These are phyloP conservation scores for Salvelinus fontinalis DNA, from an alignment of 2,113 vertebrate species.

Conservation along the genomic window DNA sequence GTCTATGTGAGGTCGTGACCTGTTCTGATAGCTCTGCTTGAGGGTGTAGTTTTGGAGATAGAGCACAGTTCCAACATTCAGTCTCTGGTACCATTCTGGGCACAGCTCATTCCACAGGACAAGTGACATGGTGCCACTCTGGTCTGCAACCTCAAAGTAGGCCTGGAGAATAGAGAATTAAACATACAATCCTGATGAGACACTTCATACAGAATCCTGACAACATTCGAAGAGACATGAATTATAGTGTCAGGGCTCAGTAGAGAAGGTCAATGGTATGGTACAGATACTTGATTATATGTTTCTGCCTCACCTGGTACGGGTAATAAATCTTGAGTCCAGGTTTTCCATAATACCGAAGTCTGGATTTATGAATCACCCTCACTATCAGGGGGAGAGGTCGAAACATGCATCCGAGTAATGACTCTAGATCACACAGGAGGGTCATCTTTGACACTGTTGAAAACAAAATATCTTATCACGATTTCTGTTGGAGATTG, in stretches of 20 bases:
- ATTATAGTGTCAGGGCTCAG: too few relatives aligned
- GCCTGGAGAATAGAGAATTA: conserved; percentile 66
- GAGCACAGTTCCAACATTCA: conserved; percentile 82
- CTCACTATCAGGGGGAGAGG: conserved; percentile 84
- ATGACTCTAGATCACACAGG: conserved; percentile 78
- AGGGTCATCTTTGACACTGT: conserved; percentile 80
- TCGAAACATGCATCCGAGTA: conserved; percentile 58
- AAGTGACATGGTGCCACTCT: conserved; percentile 85
- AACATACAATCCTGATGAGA: not conserved
- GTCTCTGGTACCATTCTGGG: conserved; percentile 85
- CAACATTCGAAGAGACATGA: too few relatives aligned
- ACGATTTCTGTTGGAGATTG: too few relatives aligned
- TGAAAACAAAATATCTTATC: conserved; percentile 16
- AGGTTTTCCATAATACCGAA: conserved; percentile 87
- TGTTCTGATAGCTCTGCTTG: conserved; percentile 81
- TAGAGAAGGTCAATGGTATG: too few relatives aligned
- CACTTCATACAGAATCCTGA: too few relatives aligned
- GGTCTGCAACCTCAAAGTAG: conserved; percentile 91
- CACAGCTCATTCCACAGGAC: conserved; percentile 91
- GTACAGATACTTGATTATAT: too few relatives aligned
- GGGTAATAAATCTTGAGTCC: conserved; percentile 80
- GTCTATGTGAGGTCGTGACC: conserved; percentile 78
- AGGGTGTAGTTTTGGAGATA: conserved; percentile 83
- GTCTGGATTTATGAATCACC: conserved; percentile 86
- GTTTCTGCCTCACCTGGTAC: conserved; percentile 70